Evolutionary conservation across 2,888 invertebrate species (phyloP).

Genomic region (Nowickia ferox): DNA sequence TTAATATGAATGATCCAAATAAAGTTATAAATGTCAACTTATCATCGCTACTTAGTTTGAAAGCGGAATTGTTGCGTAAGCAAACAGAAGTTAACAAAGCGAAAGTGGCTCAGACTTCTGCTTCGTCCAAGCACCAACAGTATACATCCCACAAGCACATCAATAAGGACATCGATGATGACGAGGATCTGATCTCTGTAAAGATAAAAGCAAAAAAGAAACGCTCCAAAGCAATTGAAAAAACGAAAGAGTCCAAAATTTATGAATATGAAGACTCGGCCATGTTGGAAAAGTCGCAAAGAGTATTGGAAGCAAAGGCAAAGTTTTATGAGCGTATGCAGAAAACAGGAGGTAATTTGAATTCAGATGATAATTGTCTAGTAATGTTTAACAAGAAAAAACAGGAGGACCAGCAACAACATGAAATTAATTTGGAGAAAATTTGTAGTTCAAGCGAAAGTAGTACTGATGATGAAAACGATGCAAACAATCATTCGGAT

Average conservation of each 20-base stretch:
- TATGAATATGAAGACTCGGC: constrained; percentile 80
- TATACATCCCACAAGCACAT: constrained; percentile 82
- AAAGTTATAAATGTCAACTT: constrained; percentile 82
- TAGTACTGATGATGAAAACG: constrained; percentile 81
- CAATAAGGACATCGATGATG: neutral
- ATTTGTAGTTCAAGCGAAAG: constrained; percentile 76
- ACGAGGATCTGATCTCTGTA: constrained; percentile 2
- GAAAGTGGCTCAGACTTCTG: constrained; percentile 85
- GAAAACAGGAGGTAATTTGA: constrained; percentile 80
- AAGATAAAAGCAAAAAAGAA: constrained; percentile 67
- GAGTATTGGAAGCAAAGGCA: constrained; percentile 83
- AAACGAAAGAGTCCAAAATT: constrained; percentile 75
- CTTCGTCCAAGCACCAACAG: constrained; percentile 80
- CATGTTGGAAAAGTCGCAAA: constrained; percentile 82
- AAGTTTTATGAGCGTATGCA: constrained; percentile 83
- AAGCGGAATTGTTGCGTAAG: constrained; percentile 94
- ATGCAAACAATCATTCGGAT: constrained; percentile 78
- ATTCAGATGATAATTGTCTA: constrained; percentile 82
- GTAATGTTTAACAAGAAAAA: constrained; percentile 82
- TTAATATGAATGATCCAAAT: constrained; percentile 82
- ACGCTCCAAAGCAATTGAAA: constrained; percentile 77
- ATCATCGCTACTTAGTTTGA: constrained; percentile 89
- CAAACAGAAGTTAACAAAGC: constrained; percentile 91
- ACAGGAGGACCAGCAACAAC: constrained; percentile 78
- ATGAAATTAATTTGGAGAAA: constrained; percentile 70